Base-by-base conservation (phyloP, 2,888 invertebrate genomes). In the Toxonevra muliebris region DNA sequence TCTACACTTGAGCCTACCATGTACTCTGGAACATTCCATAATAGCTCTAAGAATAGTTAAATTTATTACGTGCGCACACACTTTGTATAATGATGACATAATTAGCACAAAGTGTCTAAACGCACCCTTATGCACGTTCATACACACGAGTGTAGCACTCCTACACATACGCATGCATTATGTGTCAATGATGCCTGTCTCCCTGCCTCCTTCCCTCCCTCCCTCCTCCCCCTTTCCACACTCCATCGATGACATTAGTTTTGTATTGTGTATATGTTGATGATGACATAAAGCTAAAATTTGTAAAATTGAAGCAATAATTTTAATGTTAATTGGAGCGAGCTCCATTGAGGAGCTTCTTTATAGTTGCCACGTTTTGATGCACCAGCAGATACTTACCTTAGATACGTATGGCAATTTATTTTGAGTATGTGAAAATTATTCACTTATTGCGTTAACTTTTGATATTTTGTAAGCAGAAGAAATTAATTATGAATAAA, bases 61-160 rank as follows among this genome's bases (percentile, higher is more conserved):
- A 69, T 69, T 69, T 66, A 69, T 69, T 69, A 66, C 66, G 58
- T 53, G 66, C 63, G 66, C 69, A 30, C 30, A 30, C 30, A 69
- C 69, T 69, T 66, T 69, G 57, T 72, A 73, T 79, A 79, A 79
- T 79, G 79, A 79, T 76, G 77, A 73, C 80, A 79, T 80, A 80
- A 80, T 80, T 80, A 80, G 79, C 76, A 76, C 76, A 75, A 78
- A 76, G 76, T 74, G 73, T 71, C 66, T 19, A 54, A 67, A 63
- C 11, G 69, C 71, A 58, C 58, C 43, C 41, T 65, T 20, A 11
- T 20, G n/a, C 53, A 40, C 20, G 40, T 54, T 15, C 42, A 15
- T 55, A 45, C 57, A 9, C 17, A 30, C 62, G 12, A n/a, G 12
- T 40, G n/a, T 15, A 7, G 5, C 11, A 15, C 48, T 15, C n/a